phyloP scores from a whole-genome alignment of 92 coral and sea anemone species.

The Nematostella vectensis region DNA sequence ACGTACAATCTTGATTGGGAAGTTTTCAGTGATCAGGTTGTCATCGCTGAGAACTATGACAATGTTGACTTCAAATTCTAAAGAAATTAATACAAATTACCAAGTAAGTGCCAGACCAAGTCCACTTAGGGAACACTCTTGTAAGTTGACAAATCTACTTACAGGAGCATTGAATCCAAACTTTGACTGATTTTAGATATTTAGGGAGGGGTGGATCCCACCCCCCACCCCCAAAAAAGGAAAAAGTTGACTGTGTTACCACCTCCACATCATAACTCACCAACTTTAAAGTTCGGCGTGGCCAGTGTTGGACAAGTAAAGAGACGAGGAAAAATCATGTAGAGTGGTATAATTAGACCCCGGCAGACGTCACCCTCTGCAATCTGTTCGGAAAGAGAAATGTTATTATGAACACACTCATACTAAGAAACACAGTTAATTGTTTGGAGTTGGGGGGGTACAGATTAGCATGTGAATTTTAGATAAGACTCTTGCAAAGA shows the following conservation, averaged over 20 bases:
- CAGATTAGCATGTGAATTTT: not conserved
- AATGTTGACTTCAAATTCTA: constrained; percentile 93
- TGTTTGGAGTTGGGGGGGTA: too few species aligned
- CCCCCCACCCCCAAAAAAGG: too few species aligned
- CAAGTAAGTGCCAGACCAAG: not conserved
- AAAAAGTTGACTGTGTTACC: too few species aligned
- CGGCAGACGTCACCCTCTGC: constrained; percentile 97
- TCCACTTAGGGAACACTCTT: constrained; percentile 1
- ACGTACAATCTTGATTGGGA: constrained; percentile 78
- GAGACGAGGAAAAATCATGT: constrained; percentile 95
- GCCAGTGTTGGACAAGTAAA: constrained; percentile 95
- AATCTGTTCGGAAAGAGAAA: constrained; percentile 35
- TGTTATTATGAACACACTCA: too few species aligned
- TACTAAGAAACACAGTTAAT: too few species aligned
- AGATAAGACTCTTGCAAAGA: not conserved
- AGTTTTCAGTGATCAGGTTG: constrained; percentile 93
- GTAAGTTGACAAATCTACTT: too few species aligned
- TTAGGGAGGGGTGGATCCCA: too few species aligned
- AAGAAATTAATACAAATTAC: constrained; percentile 6
- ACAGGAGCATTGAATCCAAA: too few species aligned
- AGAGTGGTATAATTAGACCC: constrained; percentile 74
- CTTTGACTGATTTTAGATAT: too few species aligned
- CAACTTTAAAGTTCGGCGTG: constrained; percentile 96
- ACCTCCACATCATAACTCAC: too few species aligned
- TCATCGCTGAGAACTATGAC: constrained; percentile 93